These are phyloP conservation scores for Aphelocoma coerulescens DNA, from an alignment of 2,113 vertebrate species.

Conservation along the genomic window DNA sequence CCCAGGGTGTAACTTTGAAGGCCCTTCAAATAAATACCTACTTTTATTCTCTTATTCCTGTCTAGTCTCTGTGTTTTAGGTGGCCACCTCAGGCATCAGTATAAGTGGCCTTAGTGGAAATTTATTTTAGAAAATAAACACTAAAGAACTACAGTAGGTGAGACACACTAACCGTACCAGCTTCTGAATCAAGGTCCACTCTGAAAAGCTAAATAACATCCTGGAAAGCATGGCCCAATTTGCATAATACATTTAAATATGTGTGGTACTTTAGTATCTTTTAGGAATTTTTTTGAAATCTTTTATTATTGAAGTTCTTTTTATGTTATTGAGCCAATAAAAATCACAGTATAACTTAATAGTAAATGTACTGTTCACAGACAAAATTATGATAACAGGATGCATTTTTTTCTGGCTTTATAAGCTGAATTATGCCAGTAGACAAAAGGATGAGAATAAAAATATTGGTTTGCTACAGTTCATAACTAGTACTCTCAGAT, in stretches of 20 bases:
- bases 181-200: not conserved
- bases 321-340: not conserved
- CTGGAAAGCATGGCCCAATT: not conserved
- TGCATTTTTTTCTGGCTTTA: not conserved
- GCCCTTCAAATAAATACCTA: too few species aligned
- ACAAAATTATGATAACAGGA: not conserved
- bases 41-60: too few species aligned
- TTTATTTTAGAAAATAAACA: not conserved
- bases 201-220: not conserved
- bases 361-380: not conserved
- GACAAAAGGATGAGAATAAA: not conserved
- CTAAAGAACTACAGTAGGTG: not conserved
- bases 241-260: not conserved
- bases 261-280: not conserved
- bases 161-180: not conserved
- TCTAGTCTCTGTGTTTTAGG: too few species aligned
- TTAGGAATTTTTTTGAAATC: not conserved
- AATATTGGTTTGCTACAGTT: not conserved
- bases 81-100: too few species aligned
- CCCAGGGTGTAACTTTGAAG: too few species aligned
- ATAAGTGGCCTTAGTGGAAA: not conserved
- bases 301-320: not conserved
- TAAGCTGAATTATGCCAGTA: not conserved
- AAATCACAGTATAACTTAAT: not conserved
- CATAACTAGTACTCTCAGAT: not conserved